A percentile compares a stretch with the other conserved stretches of the same genome.
Conservation (phyloP, 2,888 invertebrate species). For the Leptogaster cylindrica region DNA sequence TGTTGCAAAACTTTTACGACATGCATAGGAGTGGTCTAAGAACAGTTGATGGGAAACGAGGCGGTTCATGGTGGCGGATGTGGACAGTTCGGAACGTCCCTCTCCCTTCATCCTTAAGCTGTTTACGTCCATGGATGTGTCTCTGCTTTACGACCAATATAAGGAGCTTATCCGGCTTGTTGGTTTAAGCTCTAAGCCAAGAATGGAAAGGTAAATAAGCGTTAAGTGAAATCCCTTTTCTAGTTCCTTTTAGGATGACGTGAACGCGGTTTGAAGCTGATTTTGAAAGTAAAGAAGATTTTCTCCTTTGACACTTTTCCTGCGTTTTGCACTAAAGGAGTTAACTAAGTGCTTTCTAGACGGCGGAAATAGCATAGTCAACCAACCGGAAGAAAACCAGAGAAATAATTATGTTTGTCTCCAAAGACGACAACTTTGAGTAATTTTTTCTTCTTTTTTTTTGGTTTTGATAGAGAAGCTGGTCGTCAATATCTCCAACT, state of each 20-base stretch:
- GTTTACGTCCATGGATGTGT: slow-evolving; percentile 35
- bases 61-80: slow-evolving; percentile 11
- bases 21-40: slow-evolving; percentile 17
- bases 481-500: too few relatives aligned
- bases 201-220: slow-evolving; percentile 39
- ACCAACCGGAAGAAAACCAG: slow-evolving; percentile 9
- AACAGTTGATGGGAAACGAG: neutral
- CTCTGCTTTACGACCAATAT: slow-evolving; percentile 39
- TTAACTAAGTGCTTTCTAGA: slow-evolving; percentile 27
- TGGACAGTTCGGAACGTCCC: slow-evolving; percentile 20
- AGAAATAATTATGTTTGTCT: slow-evolving; percentile 31
- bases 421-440: neutral
- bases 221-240: slow-evolving; percentile 39
- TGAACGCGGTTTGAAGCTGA: slow-evolving; percentile 30
- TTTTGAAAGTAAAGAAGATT: slow-evolving; percentile 28
- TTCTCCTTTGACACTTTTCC: slow-evolving; percentile 35
- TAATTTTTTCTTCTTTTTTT: neutral
- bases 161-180: slow-evolving; percentile 37
- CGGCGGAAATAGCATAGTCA: slow-evolving; percentile 4
- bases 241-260: slow-evolving; percentile 28
- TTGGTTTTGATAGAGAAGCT: too few relatives aligned
- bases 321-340: slow-evolving; percentile 24
- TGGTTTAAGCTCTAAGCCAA: slow-evolving; percentile 40
- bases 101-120: slow-evolving; percentile 26
- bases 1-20: slow-evolving; percentile 38